A percentile compares a stretch with the other conserved stretches of the same genome.
phyloP scores from a whole-genome alignment of 2,888 invertebrate species.

The Aspidiotus destructor region DNA sequence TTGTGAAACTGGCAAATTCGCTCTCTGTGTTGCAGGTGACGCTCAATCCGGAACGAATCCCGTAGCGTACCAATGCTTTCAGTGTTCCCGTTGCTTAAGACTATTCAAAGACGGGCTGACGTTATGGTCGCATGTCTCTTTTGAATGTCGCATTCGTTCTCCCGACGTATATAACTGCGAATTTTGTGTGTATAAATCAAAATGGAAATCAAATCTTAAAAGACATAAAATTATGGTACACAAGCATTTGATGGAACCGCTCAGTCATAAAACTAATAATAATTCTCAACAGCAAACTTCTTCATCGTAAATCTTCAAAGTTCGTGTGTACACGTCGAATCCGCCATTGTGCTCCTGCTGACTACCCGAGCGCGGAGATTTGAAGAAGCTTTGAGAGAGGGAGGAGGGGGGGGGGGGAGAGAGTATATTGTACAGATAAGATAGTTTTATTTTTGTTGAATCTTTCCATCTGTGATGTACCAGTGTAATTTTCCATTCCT shows the following conservation, averaged over 20 bases:
- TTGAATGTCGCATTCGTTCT: constrained; percentile 44
- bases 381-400: too few relatives aligned
- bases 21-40: constrained; percentile 21
- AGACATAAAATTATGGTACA: constrained; percentile 41
- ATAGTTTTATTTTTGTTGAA: too few relatives aligned
- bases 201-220: constrained; percentile 45
- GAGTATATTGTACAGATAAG: too few relatives aligned
- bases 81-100: constrained; percentile 30
- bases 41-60: constrained; percentile 24
- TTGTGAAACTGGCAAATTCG: neutral
- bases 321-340: too few relatives aligned
- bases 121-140: constrained; percentile 37
- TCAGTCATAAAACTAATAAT: constrained; percentile 13
- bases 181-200: constrained; percentile 44
- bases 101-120: constrained; percentile 27
- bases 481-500: too few relatives aligned
- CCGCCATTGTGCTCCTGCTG: too few relatives aligned
- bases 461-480: too few relatives aligned
- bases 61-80: constrained; percentile 28
- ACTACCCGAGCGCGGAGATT: too few relatives aligned
- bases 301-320: too few relatives aligned
- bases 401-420: too few relatives aligned
- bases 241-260: constrained; percentile 28
- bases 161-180: constrained; percentile 46
- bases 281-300: constrained; percentile 2